A percentile compares a stretch with the other conserved stretches of the same genome.
phyloP scores from a whole-genome alignment of 2,113 vertebrate genomes.

The Formicarius rufipectus region DNA sequence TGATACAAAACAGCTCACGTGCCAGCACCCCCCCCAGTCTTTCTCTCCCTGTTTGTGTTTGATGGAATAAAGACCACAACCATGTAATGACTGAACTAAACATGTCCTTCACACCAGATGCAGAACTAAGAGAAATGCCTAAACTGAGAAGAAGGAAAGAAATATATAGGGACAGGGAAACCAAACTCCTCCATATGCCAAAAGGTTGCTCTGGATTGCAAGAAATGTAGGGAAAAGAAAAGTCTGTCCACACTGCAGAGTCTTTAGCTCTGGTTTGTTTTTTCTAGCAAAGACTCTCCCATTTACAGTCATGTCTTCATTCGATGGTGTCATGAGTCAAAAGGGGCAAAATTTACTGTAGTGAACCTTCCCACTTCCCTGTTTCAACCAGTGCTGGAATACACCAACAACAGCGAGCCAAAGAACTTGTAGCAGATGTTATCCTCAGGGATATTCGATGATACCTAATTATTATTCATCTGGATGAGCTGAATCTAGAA shows the following conservation, averaged over 20 bases:
- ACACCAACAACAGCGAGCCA: neutral
- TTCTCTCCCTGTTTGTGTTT: neutral
- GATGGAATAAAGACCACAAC: neutral
- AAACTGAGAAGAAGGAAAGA: neutral
- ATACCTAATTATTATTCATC: neutral
- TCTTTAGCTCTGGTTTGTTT: neutral
- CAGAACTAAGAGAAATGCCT: neutral
- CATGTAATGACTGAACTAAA: neutral
- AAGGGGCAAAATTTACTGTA: neutral
- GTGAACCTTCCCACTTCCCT: neutral
- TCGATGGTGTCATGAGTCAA: neutral
- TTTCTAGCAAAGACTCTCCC: neutral
- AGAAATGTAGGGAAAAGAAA: neutral
- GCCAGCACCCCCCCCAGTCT: neutral
- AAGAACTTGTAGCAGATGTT: neutral
- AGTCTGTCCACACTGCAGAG: neutral
- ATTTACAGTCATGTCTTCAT: neutral
- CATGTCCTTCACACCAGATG: neutral
- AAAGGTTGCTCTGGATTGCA: neutral
- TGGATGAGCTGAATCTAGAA: neutral
- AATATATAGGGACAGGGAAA: neutral
- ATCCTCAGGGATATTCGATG: neutral
- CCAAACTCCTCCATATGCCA: neutral
- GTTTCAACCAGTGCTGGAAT: neutral
- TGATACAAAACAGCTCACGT: conserved; percentile 51